These are phyloP conservation scores for Conomelus anceps DNA, from an alignment of 2,888 invertebrate species.

Conservation along the genomic window DNA sequence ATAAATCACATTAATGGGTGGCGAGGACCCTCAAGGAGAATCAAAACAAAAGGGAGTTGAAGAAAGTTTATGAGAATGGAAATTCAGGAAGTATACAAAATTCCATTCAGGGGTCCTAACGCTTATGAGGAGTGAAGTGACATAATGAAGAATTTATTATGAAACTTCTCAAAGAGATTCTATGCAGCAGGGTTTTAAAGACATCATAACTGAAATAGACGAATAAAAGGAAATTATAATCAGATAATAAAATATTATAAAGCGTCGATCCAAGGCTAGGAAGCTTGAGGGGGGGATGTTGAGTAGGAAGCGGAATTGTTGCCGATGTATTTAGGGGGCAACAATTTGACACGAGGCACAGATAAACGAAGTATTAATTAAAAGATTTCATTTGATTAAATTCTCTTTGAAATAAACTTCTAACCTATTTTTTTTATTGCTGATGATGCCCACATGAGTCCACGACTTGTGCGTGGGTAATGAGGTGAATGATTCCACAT, in stretches of 20 bases:
- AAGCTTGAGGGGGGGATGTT: neutral
- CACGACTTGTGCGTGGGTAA: too few species aligned
- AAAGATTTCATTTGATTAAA: too few species aligned
- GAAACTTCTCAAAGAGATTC: neutral
- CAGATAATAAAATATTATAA: neutral
- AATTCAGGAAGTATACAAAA: neutral
- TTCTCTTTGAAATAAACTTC: too few species aligned
- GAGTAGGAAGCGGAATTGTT: too few species aligned
- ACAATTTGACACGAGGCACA: too few species aligned
- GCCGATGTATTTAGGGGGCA: too few species aligned
- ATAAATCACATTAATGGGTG: neutral
- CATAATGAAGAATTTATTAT: neutral
- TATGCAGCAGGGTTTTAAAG: neutral
- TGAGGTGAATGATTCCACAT: too few species aligned
- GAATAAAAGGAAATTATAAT: neutral
- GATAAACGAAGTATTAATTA: too few species aligned
- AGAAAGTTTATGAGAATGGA: neutral
- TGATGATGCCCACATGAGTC: too few species aligned
- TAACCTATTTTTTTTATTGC: too few species aligned
- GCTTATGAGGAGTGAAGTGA: neutral
- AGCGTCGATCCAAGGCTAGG: neutral
- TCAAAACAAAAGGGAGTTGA: neutral
- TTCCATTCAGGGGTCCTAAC: neutral
- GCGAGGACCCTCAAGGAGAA: neutral
- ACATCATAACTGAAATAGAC: neutral